A percentile compares a stretch with the other conserved stretches of the same genome.
phyloP scores from a whole-genome alignment of 1,140 invertebrate species.

The Rhagoletis pomonella region DNA sequence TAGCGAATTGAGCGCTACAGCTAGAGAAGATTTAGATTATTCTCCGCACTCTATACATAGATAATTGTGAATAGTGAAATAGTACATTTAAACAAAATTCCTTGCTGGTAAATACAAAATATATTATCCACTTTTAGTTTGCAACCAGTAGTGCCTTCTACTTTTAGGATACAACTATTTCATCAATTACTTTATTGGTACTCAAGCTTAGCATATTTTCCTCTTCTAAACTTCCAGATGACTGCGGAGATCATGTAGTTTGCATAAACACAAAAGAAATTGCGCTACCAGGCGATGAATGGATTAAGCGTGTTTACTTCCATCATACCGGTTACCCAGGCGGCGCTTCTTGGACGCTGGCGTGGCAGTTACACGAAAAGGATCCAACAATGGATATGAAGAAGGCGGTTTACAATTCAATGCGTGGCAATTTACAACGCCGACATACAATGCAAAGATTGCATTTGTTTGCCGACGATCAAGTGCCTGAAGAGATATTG shows the following conservation, averaged over 20 bases:
- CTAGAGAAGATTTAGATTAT: too few relatives aligned
- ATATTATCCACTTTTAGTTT: not conserved
- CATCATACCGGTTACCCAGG: constrained; percentile 94
- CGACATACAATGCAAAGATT: constrained; percentile 88
- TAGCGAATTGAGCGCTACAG: too few relatives aligned
- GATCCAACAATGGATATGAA: constrained; percentile 93
- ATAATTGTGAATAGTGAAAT: too few relatives aligned
- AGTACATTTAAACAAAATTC: not conserved
- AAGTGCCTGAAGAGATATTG: constrained; percentile 87
- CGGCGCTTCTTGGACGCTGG: constrained; percentile 90
- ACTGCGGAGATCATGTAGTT: constrained; percentile 96
- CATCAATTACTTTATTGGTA: constrained; percentile 1
- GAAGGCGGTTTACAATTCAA: constrained; percentile 88
- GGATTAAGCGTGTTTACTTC: constrained; percentile 92
- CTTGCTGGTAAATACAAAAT: constrained; percentile 25
- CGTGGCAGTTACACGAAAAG: constrained; percentile 94
- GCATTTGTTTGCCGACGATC: constrained; percentile 87
- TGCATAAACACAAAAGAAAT: constrained; percentile 94
- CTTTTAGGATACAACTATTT: not conserved
- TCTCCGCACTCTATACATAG: too few relatives aligned
- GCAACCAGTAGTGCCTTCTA: not conserved
- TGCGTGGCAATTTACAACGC: constrained; percentile 85
- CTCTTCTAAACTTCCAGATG: constrained; percentile 77
- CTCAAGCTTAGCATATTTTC: too few relatives aligned
- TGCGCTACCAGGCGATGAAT: constrained; percentile 91